Base-by-base conservation (phyloP, 35 echinoderm and acorn worm genomes). In the Anneissia japonica region DNA sequence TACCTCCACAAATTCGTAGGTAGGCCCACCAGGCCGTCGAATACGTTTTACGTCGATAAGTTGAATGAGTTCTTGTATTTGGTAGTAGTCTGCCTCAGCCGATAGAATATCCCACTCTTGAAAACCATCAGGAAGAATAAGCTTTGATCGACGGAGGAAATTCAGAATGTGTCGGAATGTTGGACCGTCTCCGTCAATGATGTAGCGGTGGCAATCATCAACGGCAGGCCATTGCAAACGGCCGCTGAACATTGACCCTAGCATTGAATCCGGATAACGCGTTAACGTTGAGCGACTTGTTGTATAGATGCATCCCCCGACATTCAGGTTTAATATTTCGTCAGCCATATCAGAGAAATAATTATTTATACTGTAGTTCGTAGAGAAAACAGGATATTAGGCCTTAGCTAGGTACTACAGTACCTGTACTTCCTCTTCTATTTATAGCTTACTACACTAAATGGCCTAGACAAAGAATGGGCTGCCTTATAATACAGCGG, bases 1-100 rank as follows among this genome's bases (percentile, higher is more conserved):
- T 0, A 93, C 95, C 76, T 97, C 95, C 11, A 97, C 30, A 82
- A 91, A 97, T 74, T 97, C 95, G 34, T 91, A 82, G 30, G 90
- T 84, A 30, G 77, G 77, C 16, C 86, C 77, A 45, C 37, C 74
- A n/a, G 85, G 86, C 19, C 56, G 33, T 75, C 81, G 74, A 32
- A 36, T n/a, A n/a, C n/a, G n/a, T n/a, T n/a, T n/a, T n/a, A n/a
- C n/a, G n/a, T n/a, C n/a, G n/a, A n/a, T n/a, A n/a, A n/a, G n/a
- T 14, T 30, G 40, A 33, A 37, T 75, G 33, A 89, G 80, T 30
- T 19, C 45, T 32, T 35, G 19, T 21, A 93, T 82, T 74, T 93
- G 87, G 73, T 90, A 93, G 39, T 81, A 93, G 13, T 75, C 87
- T 7, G 87, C 89, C 32, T 91, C 89, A 12, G 29, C 55, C 2